Evolutionary conservation across 2,888 invertebrate species (phyloP), one percentile per base, ranked within the genome.

Genomic region (Mystacides longicornis): DNA sequence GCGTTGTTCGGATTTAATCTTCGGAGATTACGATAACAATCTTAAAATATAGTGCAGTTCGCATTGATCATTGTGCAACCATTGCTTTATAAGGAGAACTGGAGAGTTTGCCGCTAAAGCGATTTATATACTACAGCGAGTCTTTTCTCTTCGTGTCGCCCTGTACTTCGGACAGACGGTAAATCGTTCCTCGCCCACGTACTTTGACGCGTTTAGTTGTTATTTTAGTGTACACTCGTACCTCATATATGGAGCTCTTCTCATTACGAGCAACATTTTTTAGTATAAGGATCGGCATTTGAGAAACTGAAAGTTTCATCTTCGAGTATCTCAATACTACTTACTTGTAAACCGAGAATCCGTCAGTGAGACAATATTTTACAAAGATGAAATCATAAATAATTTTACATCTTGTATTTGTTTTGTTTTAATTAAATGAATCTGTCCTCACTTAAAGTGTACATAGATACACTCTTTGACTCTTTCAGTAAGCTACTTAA

Each of bases 81-180:
- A 37, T 37, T 14, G 37, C 37, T 37, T 37, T 7, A 37, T 37
- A 37, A n/a, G 37, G 37, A 37, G 16, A 37, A 3, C 14, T 14
- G 3, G 16, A 37, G 37, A 37, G 14, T 16, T n/a, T 37, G 37
- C 37, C 37, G 37, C 37, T 14, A 14, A 3, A 37, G 37, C 37
- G 37, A 37, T 37, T 37, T 37, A 37, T 37, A 37, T 16, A 37
- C 37, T n/a, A n/a, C n/a, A n/a, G n/a, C n/a, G n/a, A n/a, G n/a
- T n/a, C 7, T 37, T 14, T 37, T 14, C 37, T 37, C 37, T n/a
- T 37, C 14, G 37, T n/a, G n/a, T n/a, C n/a, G n/a, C n/a, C n/a
- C n/a, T n/a, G n/a, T n/a, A n/a, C 14, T 37, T 37, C 37, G 37
- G 14, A 27, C 27, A 7, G 5, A 27, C 37, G 16, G 14, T 37